Evolutionary conservation across 2,888 invertebrate species (phyloP), one percentile per base, ranked within the genome.

Genomic region (Dasysyrphus albostriatus): DNA sequence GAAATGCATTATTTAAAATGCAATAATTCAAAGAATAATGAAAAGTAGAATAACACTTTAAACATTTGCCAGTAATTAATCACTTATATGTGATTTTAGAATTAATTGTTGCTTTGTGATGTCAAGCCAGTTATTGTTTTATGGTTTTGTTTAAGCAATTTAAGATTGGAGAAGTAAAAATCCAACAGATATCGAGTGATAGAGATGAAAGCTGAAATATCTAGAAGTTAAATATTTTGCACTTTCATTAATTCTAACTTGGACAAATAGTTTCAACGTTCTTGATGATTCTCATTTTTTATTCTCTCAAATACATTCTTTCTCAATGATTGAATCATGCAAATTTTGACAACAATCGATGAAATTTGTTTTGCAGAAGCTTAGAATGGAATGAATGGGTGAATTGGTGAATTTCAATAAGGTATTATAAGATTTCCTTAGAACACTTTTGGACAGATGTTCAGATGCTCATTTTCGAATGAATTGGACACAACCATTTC

Each of bases 1-100:
- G 10, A 65, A 67, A 65, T 63, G 47, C 56, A 79, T 65, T 65
- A 56, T 51, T 24, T 29, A 19, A 51, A 29, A 56, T 24, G 32
- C 37, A 56, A 42, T 37, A 10, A 65, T 56, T 65, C 56, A 44
- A 77, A 58, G 49, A 78, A 72, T 34, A 29, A 34, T 37, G 34
- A 49, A 67, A 67, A 34, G 34, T 49, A 37, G 14, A 16, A 73
- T 12, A 54, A 32, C 37, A 54, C 7, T 47, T 5, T 32, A 34
- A 32, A 10, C 12, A 61, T 16, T 59, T 29, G 1, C 12, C 9
- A 32, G 14, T 49, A 67, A 67, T 67, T 49, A 49, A 67, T 67
- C 47, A 49, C 24, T 32, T 47, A 8, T 16, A 9, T 19, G 49
- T 37, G 67, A 34, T 49, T 49, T 16, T 34, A 14, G 49, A 49